A percentile compares a stretch with the other conserved stretches of the same genome.
Evolutionary conservation across 2,888 invertebrate species (phyloP).

Genomic region (Zele albiditarsus): DNA sequence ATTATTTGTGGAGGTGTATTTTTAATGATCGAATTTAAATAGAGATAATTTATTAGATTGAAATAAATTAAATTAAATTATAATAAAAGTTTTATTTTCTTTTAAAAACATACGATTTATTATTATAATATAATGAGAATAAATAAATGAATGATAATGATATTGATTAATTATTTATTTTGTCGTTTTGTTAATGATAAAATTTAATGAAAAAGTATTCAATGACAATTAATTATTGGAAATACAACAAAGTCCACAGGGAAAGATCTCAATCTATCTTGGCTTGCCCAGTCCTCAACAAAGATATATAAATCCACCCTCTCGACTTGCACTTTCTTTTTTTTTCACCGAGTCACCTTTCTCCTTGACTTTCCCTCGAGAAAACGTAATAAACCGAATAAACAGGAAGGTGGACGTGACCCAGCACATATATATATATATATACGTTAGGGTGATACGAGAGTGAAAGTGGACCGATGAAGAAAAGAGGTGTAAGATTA

Average conservation of each 20-base stretch:
- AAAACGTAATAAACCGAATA: slow-evolving; percentile 65
- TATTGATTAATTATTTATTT: slow-evolving; percentile 15
- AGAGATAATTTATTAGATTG: no score
- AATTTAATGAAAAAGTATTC: slow-evolving; percentile 15
- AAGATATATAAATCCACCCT: slow-evolving; percentile 28
- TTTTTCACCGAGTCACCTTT: slow-evolving; percentile 32
- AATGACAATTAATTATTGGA: slow-evolving; percentile 30
- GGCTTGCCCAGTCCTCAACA: slow-evolving; percentile 9
- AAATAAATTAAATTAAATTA: no score
- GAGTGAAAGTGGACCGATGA: slow-evolving; percentile 43
- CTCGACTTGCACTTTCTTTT: slow-evolving; percentile 16
- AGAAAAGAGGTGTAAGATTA: slow-evolving; percentile 66
- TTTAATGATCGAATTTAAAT: not conserved
- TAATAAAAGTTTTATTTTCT: no score
- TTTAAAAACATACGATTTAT: no score
- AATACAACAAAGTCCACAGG: slow-evolving; percentile 7
- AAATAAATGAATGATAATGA: slow-evolving; percentile 8
- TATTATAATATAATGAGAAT: not conserved
- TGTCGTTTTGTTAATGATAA: not conserved
- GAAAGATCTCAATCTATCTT: slow-evolving; percentile 29
- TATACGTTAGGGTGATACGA: slow-evolving; percentile 8
- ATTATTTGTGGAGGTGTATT: slow-evolving; percentile 5
- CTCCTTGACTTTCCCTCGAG: slow-evolving; percentile 39
- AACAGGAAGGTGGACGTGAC: slow-evolving; percentile 63
- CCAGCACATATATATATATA: slow-evolving; percentile 38